phyloP scores from a whole-genome alignment of 2,113 vertebrate genomes.

The Caracal caracal region DNA sequence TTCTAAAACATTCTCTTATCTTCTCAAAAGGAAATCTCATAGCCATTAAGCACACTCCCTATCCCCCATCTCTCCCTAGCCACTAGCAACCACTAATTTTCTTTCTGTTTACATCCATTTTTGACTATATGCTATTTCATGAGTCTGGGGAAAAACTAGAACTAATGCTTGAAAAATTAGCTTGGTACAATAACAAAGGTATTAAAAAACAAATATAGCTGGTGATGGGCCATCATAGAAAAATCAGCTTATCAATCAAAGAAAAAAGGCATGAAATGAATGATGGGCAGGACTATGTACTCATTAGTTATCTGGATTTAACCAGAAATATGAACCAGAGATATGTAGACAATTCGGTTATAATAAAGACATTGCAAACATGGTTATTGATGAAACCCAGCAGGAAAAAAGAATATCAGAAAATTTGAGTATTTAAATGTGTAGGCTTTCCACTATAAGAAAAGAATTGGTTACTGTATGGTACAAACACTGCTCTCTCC shows the following conservation, averaged over 20 bases:
- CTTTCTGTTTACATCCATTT: slow-evolving; percentile 42
- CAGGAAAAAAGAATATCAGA: neutral
- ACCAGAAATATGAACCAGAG: slow-evolving; percentile 36
- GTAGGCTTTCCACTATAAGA: neutral
- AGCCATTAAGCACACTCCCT: neutral
- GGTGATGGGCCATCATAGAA: slow-evolving; percentile 20
- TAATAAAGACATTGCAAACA: slow-evolving; percentile 45
- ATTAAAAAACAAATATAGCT: slow-evolving; percentile 69
- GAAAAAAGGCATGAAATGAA: slow-evolving; percentile 67
- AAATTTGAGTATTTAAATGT: slow-evolving; percentile 6
- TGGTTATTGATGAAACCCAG: neutral
- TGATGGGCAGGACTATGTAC: neutral
- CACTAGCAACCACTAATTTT: neutral
- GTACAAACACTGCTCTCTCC: neutral
- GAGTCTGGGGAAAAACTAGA: slow-evolving; percentile 53
- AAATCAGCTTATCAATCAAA: slow-evolving; percentile 63
- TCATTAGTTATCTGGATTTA: slow-evolving; percentile 46
- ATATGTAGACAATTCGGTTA: neutral
- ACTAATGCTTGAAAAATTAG: slow-evolving; percentile 46
- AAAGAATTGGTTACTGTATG: neutral
- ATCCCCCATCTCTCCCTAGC: neutral
- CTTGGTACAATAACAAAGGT: slow-evolving; percentile 56
- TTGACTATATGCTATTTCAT: slow-evolving; percentile 47
- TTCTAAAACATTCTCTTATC: slow-evolving; percentile 7
- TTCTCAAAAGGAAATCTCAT: neutral